These are phyloP conservation scores for Onychomys torridus DNA, from an alignment of 2,797 vertebrate genomes.

Conservation along the genomic window DNA sequence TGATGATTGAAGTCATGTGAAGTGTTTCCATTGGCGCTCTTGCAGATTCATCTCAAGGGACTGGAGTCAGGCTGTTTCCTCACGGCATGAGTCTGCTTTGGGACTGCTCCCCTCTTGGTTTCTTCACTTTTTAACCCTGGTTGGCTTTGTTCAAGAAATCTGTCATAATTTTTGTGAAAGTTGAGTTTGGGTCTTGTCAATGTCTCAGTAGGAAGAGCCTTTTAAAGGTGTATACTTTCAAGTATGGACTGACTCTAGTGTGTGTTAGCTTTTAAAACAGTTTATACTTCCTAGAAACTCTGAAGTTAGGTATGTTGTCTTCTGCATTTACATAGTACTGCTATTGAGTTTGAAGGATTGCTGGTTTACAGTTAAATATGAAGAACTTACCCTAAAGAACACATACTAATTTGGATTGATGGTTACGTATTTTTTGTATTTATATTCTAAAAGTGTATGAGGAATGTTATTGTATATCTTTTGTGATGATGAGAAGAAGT, in stretches of 20 bases:
- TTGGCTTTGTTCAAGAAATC: slow-evolving; percentile 34
- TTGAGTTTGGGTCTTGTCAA: slow-evolving; percentile 9
- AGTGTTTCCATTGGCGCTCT: slow-evolving; percentile 61
- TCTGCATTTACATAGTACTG: background rate
- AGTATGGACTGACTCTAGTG: background rate
- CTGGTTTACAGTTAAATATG: slow-evolving; percentile 56
- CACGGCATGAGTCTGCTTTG: slow-evolving; percentile 41
- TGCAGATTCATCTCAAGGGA: slow-evolving; percentile 63
- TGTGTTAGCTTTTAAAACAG: slow-evolving; percentile 52
- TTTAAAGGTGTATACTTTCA: slow-evolving; percentile 37
- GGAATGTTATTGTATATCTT: slow-evolving; percentile 24
- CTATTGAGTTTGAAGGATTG: slow-evolving; percentile 46
- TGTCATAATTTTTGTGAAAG: slow-evolving; percentile 35
- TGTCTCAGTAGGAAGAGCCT: slow-evolving; percentile 34
- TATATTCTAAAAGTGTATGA: slow-evolving; percentile 6
- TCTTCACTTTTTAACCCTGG: background rate
- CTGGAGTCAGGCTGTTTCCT: slow-evolving; percentile 58
- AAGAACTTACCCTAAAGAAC: slow-evolving; percentile 34
- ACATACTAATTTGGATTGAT: background rate
- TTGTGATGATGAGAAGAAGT: slow-evolving; percentile 55
- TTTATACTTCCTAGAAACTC: slow-evolving; percentile 40
- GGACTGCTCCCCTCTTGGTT: slow-evolving; percentile 29
- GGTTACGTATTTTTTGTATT: slow-evolving; percentile 50
- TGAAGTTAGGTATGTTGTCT: slow-evolving; percentile 24
- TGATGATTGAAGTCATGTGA: slow-evolving; percentile 60